Evolutionary conservation across 2,888 invertebrate genomes (phyloP), one percentile per base, ranked within the genome.

Genomic region (Apotomis betuletana): DNA sequence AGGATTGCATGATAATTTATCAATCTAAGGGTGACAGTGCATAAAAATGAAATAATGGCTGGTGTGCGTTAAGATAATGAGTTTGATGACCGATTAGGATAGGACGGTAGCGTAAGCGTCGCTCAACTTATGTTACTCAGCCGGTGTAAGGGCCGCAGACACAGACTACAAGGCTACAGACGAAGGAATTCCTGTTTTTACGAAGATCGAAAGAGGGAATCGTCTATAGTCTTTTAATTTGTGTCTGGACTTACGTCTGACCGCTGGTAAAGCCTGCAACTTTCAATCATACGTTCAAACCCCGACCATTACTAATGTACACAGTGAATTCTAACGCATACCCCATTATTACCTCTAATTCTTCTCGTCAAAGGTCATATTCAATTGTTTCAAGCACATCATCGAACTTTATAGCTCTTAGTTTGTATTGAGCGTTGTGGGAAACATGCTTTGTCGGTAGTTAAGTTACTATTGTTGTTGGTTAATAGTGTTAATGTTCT

Each of bases 401-500:
- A 61, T 69, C 64, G 73, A 69, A 69, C 61, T 67, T 59, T 65
- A 79, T 77, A 76, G 76, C 76, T 75, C 76, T 79, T 76, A 76
- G 62, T 77, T 74, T 76, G 75, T 75, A 79, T 80, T 80, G 80
- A 75, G 80, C 79, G 79, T 80, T 84, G 85, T 89, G 90, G 84
- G 89, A 90, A 88, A 83, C 75, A 77, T 75, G 80, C 84, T 84
- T 86, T 87, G 87, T 87, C 83, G 77, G 72, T 51, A 58, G 67
- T 62, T 63, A 70, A 77, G 77, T 76, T 77, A 75, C 77, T 77
- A 80, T 80, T 81, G 78, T 81, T 82, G 83, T 85, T 85, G 83
- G 85, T 81, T 77, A 78, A 74, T 74, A 75, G 75, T 75, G 73
- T 74, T 76, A 76, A 76, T 75, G 78, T 81, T 79, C 79, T 83